phyloP scores from a whole-genome alignment of 35 echinoderm and acorn worm species.

The Lytechinus pictus region DNA sequence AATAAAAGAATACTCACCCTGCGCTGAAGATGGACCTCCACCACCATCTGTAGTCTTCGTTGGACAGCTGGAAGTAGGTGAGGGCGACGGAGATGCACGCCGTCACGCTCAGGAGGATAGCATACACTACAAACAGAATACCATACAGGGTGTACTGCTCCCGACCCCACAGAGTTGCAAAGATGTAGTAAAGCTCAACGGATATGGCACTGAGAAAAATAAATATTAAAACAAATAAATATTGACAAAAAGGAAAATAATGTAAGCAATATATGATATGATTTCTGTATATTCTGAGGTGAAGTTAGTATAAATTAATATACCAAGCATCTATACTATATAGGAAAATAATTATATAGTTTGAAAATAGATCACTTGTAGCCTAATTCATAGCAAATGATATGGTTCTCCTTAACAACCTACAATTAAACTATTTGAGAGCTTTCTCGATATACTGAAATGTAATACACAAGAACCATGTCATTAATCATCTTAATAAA shows the following conservation, averaged over 20 bases:
- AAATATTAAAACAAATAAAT: neutral
- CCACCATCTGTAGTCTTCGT: slow-evolving; percentile 99
- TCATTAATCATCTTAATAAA: too few relatives aligned
- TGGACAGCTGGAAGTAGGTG: slow-evolving; percentile 97
- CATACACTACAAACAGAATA: slow-evolving; percentile 96
- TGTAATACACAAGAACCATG: too few relatives aligned
- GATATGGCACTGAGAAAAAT: slow-evolving; percentile 87
- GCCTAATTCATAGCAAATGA: too few relatives aligned
- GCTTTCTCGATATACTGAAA: too few relatives aligned
- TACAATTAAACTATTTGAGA: too few relatives aligned
- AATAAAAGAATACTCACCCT: slow-evolving; percentile 65
- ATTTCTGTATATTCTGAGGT: too few relatives aligned
- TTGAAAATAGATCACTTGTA: too few relatives aligned
- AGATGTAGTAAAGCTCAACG: slow-evolving; percentile 99
- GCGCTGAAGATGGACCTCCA: slow-evolving; percentile 98
- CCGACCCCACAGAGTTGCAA: slow-evolving; percentile 96
- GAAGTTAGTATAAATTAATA: too few relatives aligned
- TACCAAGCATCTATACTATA: too few relatives aligned
- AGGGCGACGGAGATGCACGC: slow-evolving; percentile 98
- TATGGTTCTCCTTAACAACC: too few relatives aligned
- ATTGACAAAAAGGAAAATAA: neutral
- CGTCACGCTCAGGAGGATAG: slow-evolving; percentile 93
- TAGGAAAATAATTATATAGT: too few relatives aligned
- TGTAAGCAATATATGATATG: too few relatives aligned
- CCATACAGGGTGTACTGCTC: slow-evolving; percentile 98